Percentiles rank a stretch among this genome's conserved stretches.
Conservation (phyloP, 2,113 vertebrate species). For the Rhinolophus ferrumequinum region DNA sequence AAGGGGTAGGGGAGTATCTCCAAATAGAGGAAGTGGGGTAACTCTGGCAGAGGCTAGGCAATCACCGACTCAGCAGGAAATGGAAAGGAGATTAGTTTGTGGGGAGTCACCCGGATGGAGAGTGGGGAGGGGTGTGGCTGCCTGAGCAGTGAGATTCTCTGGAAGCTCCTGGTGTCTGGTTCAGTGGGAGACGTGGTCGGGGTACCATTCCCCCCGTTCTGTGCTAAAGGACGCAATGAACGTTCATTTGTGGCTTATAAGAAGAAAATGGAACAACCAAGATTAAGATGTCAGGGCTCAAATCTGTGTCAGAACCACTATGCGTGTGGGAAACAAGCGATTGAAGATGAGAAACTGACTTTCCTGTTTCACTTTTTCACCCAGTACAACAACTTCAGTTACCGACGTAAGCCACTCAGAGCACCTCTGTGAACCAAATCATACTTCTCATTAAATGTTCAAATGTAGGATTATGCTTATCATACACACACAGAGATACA, state of each 20-base stretch:
- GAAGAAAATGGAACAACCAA: background rate
- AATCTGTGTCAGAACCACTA: background rate
- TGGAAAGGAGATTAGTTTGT: slow-evolving; percentile 44
- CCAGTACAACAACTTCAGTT: background rate
- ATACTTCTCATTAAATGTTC: background rate
- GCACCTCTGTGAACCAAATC: background rate
- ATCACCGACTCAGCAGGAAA: slow-evolving; percentile 43
- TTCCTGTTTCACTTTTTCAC: background rate
- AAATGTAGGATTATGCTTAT: background rate
- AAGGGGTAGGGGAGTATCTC: slow-evolving; percentile 1
- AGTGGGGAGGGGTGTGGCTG: background rate
- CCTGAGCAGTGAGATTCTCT: background rate
- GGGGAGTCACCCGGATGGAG: background rate
- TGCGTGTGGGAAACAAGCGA: background rate
- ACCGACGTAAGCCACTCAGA: background rate
- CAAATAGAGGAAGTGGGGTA: slow-evolving; percentile 64
- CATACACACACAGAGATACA: background rate
- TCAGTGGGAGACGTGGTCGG: background rate
- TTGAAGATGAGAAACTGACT: background rate
- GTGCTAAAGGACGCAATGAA: background rate
- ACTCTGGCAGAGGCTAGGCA: slow-evolving; percentile 46
- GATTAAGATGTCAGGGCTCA: background rate
- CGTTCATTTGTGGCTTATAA: background rate
- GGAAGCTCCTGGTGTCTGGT: background rate
- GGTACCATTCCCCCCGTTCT: background rate